A percentile compares a stretch with the other conserved stretches of the same genome.
These are phyloP conservation scores for sheep (Ovis aries) DNA, from an alignment of 2,113 vertebrate genomes.

Conservation along the genomic window DNA sequence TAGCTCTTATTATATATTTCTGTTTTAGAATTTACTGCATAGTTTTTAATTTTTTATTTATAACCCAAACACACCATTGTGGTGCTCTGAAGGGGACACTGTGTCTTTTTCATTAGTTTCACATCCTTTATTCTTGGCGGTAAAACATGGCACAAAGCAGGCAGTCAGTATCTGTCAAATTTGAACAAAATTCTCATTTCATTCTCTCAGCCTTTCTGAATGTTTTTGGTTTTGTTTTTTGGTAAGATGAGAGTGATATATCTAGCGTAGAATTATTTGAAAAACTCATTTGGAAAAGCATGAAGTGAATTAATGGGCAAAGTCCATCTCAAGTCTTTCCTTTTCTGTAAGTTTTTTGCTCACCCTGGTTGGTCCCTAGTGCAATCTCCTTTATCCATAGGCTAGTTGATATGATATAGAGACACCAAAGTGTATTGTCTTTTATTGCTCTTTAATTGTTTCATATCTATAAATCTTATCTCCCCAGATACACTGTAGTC, in stretches of 20 bases:
- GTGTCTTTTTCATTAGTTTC: not conserved
- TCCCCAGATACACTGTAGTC: not conserved
- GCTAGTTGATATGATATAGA: not conserved
- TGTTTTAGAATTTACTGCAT: not conserved
- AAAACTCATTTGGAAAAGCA: not conserved
- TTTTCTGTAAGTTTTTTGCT: not conserved
- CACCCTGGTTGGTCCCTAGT: not conserved
- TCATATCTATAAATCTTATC: conserved; percentile 33
- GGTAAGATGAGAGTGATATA: not conserved
- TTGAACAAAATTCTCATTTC: not conserved
- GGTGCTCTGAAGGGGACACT: not conserved
- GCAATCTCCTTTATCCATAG: not conserved
- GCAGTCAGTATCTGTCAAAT: not conserved
- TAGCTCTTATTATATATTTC: not conserved
- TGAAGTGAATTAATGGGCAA: not conserved
- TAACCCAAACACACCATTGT: not conserved
- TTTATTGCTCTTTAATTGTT: conserved; percentile 42
- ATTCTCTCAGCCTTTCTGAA: not conserved
- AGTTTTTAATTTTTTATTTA: conserved; percentile 11
- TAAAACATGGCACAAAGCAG: not conserved
- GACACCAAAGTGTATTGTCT: not conserved
- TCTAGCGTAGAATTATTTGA: not conserved
- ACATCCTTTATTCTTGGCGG: not conserved
- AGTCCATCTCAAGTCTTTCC: not conserved
- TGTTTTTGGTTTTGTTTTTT: not conserved